A percentile compares a stretch with the other conserved stretches of the same genome.
These are phyloP conservation scores for Sceloporus tristichus DNA, from an alignment of 2,113 vertebrate species.

Conservation along the genomic window DNA sequence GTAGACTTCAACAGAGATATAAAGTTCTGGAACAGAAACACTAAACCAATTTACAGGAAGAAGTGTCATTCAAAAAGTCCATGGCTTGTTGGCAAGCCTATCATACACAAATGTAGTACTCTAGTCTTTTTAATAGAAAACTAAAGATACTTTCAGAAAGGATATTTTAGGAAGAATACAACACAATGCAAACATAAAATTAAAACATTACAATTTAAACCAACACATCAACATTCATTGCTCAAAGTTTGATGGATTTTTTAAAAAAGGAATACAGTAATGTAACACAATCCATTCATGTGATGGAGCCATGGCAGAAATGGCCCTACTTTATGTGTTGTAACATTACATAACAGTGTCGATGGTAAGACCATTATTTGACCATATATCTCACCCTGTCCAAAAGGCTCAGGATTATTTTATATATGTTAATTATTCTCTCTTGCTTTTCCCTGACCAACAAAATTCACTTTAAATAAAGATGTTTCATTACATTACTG, in stretches of 20 bases:
- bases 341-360: background rate
- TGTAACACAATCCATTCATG: background rate
- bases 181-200: background rate
- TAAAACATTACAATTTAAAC: background rate
- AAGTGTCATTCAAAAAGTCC: background rate
- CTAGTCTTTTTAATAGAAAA: background rate
- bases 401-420: background rate
- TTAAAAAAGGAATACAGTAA: no score
- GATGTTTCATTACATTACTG: background rate
- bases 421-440: background rate
- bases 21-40: slow-evolving; percentile 1
- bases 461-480: background rate
- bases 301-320: background rate
- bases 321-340: background rate
- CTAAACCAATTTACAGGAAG: background rate
- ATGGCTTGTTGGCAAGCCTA: background rate
- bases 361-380: background rate
- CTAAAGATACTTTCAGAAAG: background rate
- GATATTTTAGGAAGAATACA: background rate
- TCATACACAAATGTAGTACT: background rate
- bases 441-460: background rate
- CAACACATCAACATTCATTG: background rate
- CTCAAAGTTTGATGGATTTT: background rate
- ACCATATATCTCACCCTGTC: background rate
- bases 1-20: background rate